A percentile compares a stretch with the other conserved stretches of the same genome.
Evolutionary conservation across 2,797 vertebrate genomes (phyloP).

Genomic region (Halcyon leucocephala): DNA sequence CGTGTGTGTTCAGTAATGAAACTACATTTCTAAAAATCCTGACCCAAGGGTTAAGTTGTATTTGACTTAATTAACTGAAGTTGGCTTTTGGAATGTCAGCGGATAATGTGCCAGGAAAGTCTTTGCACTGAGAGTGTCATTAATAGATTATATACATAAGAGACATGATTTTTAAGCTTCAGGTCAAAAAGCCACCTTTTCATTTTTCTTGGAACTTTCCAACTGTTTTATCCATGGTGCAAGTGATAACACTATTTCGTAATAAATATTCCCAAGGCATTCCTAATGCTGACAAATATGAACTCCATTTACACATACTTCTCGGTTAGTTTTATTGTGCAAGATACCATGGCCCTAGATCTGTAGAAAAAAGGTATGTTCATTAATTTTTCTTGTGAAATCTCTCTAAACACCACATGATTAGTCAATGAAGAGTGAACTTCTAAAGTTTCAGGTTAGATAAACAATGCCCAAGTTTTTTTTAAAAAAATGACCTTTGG

Average conservation of each 20-base stretch:
- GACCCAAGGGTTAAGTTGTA: background rate
- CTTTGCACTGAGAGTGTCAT: constrained; percentile 19
- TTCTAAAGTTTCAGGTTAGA: background rate
- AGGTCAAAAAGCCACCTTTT: constrained; percentile 28
- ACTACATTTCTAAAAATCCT: background rate
- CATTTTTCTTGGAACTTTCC: constrained; percentile 29
- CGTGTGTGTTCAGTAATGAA: background rate
- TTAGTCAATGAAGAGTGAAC: background rate
- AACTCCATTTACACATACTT: background rate
- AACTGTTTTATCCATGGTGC: background rate
- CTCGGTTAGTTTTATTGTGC: background rate
- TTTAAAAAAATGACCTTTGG: background rate
- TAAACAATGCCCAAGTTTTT: background rate
- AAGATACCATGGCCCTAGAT: background rate
- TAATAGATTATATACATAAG: constrained; percentile 53
- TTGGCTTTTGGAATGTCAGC: constrained; percentile 25
- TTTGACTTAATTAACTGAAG: constrained; percentile 1
- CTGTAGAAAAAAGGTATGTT: background rate
- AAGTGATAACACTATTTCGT: constrained; percentile 31
- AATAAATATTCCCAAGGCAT: constrained; percentile 23
- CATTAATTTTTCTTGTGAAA: background rate
- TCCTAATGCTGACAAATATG: background rate
- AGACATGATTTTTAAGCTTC: constrained; percentile 49
- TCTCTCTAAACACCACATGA: background rate
- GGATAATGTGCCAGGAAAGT: constrained; percentile 42